Base-by-base conservation (phyloP, 2,888 invertebrate genomes). In the Melieria picta region DNA sequence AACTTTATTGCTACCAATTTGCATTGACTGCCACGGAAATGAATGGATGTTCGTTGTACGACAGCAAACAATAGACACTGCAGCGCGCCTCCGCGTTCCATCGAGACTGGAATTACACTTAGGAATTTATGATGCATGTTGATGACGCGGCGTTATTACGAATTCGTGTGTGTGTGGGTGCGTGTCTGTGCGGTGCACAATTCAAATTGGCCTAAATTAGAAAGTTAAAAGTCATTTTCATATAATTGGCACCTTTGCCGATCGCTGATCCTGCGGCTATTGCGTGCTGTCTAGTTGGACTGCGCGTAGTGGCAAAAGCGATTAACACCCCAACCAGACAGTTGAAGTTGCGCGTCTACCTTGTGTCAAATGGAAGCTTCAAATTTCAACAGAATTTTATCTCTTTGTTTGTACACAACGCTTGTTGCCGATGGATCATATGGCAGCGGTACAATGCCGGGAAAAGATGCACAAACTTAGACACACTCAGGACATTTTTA, bases 361-460 rank as follows among this genome's bases (percentile, higher is more conserved):
- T 48, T 60, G 63, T 60, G 46, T 65, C 50, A 50, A 50, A 46
- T 65, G 76, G 64, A 74, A 75, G 81, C 78, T 75, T 80, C 82
- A 74, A 74, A 76, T 80, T 82, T 80, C 80, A 79, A 76, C 77
- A 80, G 77, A 82, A 80, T 60, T 69, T 65, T 48, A 74, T 52
- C 65, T 63, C 60, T 65, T 67, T 75, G 73, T 76, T 77, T 76
- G 65, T 69, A 67, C 76, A 76, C 78, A 80, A 80, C 80, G 80
- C 80, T 82, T 78, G 77, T 77, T 73, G 73, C 76, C 81, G 80
- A 80, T 82, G 79, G 81, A 80, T 80, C 82, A 75, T 77, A 77
- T 80, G 80, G 80, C 80, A 80, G 30, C 30, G 30, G 30, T 30
- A 30, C 30, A 30, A 30, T 30, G 30, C 3, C 30, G 30, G 30